Evolutionary conservation across 2,113 vertebrate genomes (phyloP).

Genomic region (Anarhynchus alexandrinus): DNA sequence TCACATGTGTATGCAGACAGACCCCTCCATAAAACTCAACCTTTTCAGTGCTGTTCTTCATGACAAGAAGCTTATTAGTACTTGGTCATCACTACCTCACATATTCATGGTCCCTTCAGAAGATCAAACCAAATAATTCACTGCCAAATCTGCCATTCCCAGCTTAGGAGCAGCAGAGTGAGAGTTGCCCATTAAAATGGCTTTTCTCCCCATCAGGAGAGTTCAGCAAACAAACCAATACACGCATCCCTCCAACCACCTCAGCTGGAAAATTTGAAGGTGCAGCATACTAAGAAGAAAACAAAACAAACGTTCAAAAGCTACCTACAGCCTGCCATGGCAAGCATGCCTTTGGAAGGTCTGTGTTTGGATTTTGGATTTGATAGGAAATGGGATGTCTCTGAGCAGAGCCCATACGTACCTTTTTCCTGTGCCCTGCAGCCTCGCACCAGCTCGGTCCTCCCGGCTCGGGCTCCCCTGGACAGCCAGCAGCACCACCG

Average conservation of each 20-base stretch:
- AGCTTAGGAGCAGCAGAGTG: neutral
- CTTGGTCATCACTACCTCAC: neutral
- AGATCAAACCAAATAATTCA: neutral
- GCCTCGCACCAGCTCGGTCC: accelerated
- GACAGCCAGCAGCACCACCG: neutral
- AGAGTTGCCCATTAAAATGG: neutral
- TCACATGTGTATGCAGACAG: neutral
- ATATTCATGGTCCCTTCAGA: neutral
- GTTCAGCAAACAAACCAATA: neutral
- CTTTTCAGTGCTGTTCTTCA: neutral
- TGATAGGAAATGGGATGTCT: neutral
- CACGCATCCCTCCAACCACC: neutral
- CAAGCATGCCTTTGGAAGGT: neutral
- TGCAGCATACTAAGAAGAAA: neutral
- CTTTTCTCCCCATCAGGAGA: neutral
- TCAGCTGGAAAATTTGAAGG: neutral
- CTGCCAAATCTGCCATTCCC: neutral
- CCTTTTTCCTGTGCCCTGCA: neutral
- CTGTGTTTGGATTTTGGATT: neutral
- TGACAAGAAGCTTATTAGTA: neutral
- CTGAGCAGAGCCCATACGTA: accelerated
- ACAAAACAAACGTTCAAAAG: neutral
- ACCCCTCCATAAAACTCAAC: neutral
- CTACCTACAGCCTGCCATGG: neutral
- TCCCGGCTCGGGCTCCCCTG: neutral